phyloP scores from a whole-genome alignment of 2,113 vertebrate species.

The Callaeas wilsoni region DNA sequence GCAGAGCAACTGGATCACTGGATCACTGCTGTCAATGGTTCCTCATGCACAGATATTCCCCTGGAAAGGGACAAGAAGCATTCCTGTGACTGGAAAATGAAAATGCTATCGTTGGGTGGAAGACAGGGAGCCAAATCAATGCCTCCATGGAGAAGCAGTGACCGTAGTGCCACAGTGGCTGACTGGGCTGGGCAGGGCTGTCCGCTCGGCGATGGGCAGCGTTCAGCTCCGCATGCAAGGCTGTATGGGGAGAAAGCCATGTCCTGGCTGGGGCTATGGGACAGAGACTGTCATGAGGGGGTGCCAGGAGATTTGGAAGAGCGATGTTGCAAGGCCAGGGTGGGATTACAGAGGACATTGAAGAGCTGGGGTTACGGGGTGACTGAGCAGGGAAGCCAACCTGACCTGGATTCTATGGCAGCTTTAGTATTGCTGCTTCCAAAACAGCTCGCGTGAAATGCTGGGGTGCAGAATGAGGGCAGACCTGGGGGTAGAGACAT shows the following conservation, averaged over 20 bases:
- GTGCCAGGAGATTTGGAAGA: neutral
- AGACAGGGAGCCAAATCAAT: neutral
- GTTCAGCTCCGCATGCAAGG: accelerated
- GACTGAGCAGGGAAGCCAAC: neutral
- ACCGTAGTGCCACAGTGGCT: neutral
- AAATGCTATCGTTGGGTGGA: neutral
- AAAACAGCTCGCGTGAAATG: neutral
- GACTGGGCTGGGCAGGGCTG: neutral
- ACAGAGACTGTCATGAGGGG: neutral
- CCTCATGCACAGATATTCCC: neutral
- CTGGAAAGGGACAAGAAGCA: neutral
- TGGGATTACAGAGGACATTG: neutral
- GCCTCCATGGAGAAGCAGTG: neutral
- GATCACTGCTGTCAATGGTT: accelerated
- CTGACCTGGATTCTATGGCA: neutral
- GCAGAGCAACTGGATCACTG: neutral
- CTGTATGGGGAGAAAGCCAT: neutral
- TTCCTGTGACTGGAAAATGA: neutral
- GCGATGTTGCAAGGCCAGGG: neutral
- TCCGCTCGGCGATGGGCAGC: accelerated
- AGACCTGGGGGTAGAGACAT: accelerated
- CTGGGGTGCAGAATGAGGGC: neutral
- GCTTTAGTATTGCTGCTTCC: neutral
- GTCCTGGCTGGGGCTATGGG: neutral
- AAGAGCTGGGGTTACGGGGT: neutral